phyloP scores from a whole-genome alignment of 1,140 invertebrate species.

The Heterodera carotae region DNA sequence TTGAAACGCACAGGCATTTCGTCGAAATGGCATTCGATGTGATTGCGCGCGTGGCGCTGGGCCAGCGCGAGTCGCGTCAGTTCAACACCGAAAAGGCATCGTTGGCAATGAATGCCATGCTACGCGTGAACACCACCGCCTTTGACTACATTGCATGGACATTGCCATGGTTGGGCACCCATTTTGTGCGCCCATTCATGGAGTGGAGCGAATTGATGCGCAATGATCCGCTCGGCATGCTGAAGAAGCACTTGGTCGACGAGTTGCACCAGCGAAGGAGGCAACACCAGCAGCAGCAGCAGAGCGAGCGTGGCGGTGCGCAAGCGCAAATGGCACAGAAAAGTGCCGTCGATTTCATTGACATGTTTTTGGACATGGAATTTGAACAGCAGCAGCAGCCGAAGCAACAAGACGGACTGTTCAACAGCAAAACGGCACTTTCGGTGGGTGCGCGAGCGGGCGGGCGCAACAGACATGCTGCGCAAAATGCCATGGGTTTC shows the following conservation, averaged over 20 bases:
- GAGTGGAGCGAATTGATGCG: background rate
- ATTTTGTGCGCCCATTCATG: background rate
- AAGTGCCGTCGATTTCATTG: slow-evolving; percentile 54
- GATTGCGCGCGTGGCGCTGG: slow-evolving; percentile 54
- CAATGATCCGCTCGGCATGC: background rate
- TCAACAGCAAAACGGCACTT: background rate
- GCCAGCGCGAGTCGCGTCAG: slow-evolving; percentile 49
- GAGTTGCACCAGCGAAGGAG: slow-evolving; percentile 3
- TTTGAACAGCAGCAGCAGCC: background rate
- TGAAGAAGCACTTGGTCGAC: background rate
- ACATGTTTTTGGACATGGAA: slow-evolving; percentile 43
- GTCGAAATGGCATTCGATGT: slow-evolving; percentile 58
- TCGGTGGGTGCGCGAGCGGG: background rate
- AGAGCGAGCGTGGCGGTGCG: slow-evolving; percentile 11
- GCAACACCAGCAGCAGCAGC: slow-evolving; percentile 1
- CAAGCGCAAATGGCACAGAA: slow-evolving; percentile 7
- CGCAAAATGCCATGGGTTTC: too few relatives aligned
- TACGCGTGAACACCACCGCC: slow-evolving; percentile 1
- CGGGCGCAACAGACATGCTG: too few relatives aligned
- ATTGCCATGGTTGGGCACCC: slow-evolving; percentile 18
- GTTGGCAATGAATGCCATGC: slow-evolving; percentile 9
- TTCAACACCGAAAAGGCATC: slow-evolving; percentile 32
- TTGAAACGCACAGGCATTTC: slow-evolving; percentile 37
- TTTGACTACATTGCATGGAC: slow-evolving; percentile 23
- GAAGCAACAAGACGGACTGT: background rate